Evolutionary conservation across 2,888 invertebrate genomes (phyloP), one percentile per base, ranked within the genome.

Genomic region (Bombylius discolor): DNA sequence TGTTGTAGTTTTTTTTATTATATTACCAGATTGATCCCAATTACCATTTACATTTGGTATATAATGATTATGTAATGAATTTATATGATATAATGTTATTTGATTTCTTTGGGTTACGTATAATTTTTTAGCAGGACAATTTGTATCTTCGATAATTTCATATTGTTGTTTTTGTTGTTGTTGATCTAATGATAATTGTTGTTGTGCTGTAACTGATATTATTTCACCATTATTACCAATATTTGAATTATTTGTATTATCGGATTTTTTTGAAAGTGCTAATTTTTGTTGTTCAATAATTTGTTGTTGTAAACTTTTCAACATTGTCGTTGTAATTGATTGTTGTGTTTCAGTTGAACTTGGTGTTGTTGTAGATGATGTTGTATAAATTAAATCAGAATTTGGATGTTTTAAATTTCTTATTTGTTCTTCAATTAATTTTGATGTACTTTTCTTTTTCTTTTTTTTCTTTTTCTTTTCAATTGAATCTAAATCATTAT

Each of bases 41-140:
- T 80, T 81, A 61, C 81, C 83, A 69, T 82, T 83, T 51, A 83
- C 73, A 59, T 81, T 81, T 52, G 79, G 77, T 61, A 81, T 71
- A 60, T 68, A 73, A 47, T 71, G 74, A 67, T 80, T 73, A 68
- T 81, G 81, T 56, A 81, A 71, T 56, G 77, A 75, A 58, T 75
- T 73, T 56, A 85, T 77, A 60, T 79, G 77, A 61, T 74, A 76
- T 51, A 71, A 67, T 2, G 73, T 73, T 7, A 76, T 66, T 58
- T 67, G 60, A 57, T 66, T 69, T 5, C 69, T 69, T 62, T 71
- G 70, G 2, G 67, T 56, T 52, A 67, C 63, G 32, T 69, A 73
- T 1, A 66, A 64, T 51, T 66, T 48, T 48, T 67, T 71, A n/a
- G 74, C 74, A 34, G 63, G 50, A 57, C 74, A 74, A 51, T 67